phyloP scores from a whole-genome alignment of 2,888 invertebrate species.

The Macrosoma leucophasiata region DNA sequence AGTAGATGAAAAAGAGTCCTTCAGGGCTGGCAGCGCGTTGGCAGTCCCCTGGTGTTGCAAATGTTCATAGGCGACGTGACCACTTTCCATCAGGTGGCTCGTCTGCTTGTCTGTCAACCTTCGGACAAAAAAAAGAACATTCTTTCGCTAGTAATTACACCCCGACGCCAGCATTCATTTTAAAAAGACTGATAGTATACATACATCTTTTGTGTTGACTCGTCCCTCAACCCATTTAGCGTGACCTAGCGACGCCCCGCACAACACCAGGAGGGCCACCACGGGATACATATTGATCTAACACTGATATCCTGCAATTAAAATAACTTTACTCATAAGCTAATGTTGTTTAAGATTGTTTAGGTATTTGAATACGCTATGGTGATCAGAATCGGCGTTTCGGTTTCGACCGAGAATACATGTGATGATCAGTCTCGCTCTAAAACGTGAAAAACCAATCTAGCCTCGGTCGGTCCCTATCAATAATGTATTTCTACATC shows the following conservation, averaged over 20 bases:
- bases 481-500: no score
- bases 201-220: slow-evolving; percentile 77
- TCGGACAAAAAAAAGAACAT: slow-evolving; percentile 4
- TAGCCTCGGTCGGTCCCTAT: no score
- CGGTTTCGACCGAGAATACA: no score
- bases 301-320: slow-evolving; percentile 4
- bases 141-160: not conserved
- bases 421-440: no score
- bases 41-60: no score
- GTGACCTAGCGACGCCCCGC: slow-evolving; percentile 30
- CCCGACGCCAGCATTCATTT: not conserved
- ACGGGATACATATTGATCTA: slow-evolving; percentile 43
- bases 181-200: slow-evolving; percentile 13
- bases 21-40: not conserved
- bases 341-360: no score
- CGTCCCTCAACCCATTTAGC: slow-evolving; percentile 79
- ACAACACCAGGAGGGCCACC: slow-evolving; percentile 30
- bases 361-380: no score
- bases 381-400: no score
- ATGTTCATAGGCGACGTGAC: no score
- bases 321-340: slow-evolving; percentile 11
- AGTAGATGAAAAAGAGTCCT: not conserved
- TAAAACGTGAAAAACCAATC: no score
- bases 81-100: no score
- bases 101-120: not conserved